phyloP scores from a whole-genome alignment of 2,797 vertebrate species.

The Zonotrichia albicollis region DNA sequence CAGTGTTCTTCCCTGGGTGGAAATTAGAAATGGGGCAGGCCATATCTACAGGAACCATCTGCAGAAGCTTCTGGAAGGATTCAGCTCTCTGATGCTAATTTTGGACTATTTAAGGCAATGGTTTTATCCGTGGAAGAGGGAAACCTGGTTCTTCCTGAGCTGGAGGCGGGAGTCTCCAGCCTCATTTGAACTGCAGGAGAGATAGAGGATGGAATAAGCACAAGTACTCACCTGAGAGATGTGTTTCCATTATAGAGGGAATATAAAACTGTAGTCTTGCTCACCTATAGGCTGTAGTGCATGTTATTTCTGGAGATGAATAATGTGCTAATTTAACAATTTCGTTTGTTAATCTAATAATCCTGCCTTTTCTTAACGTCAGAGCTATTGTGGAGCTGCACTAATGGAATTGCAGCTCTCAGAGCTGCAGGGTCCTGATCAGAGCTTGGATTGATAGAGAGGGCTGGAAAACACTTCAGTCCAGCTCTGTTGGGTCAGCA shows the following conservation, averaged over 20 bases:
- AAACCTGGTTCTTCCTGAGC: neutral
- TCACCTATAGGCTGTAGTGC: neutral
- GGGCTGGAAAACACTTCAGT: conserved; percentile 1
- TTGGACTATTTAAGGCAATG: neutral
- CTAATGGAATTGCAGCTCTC: conserved; percentile 46
- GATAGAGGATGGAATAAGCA: neutral
- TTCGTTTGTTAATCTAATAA: conserved; percentile 42
- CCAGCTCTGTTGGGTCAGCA: neutral
- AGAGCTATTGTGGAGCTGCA: conserved; percentile 10
- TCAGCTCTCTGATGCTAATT: neutral
- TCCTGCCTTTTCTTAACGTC: neutral
- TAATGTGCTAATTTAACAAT: conserved; percentile 37
- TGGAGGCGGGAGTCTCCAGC: neutral
- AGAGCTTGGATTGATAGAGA: neutral
- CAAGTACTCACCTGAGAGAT: neutral
- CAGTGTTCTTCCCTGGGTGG: neutral
- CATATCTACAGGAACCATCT: neutral
- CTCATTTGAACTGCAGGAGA: neutral
- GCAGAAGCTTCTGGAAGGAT: neutral
- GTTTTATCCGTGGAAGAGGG: neutral
- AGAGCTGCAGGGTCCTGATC: neutral
- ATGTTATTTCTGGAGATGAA: conserved; percentile 7
- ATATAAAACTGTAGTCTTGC: neutral
- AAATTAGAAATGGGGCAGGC: neutral
- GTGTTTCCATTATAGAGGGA: neutral